Conservation (phyloP, 2,888 invertebrate species). For the Caenorhabditis sinica region DNA sequence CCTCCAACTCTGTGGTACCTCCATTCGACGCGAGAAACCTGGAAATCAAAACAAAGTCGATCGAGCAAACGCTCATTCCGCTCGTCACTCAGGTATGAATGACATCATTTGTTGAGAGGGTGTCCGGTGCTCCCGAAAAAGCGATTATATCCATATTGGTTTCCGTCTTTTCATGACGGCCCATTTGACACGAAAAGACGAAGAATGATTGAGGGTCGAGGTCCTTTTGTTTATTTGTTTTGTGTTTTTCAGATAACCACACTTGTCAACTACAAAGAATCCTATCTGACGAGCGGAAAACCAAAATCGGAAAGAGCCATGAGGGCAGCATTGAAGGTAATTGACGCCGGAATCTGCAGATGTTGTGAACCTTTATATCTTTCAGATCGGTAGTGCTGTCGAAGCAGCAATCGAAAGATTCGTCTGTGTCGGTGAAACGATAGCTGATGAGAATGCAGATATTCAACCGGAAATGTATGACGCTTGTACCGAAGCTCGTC, state of each 20-base stretch:
- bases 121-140: constrained; percentile 4
- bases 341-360: background rate
- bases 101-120: constrained; percentile 34
- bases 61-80: constrained; percentile 94
- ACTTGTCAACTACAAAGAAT: constrained; percentile 90
- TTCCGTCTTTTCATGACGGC: constrained; percentile 38
- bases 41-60: constrained; percentile 94
- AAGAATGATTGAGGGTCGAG: background rate
- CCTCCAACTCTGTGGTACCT: constrained; percentile 59
- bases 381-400: constrained; percentile 94
- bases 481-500: constrained; percentile 96
- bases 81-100: constrained; percentile 92
- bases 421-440: constrained; percentile 97
- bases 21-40: constrained; percentile 85
- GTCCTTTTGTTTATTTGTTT: constrained; percentile 24
- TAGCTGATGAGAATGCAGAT: constrained; percentile 98
- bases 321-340: constrained; percentile 88
- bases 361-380: background rate
- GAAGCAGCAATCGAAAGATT: constrained; percentile 97
- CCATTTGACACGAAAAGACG: constrained; percentile 35
- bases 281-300: constrained; percentile 87
- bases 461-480: constrained; percentile 98
- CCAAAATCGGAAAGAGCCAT: constrained; percentile 87
- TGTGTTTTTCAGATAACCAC: constrained; percentile 90
- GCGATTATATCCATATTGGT: constrained; percentile 52